Percentiles rank a stretch among this genome's conserved stretches.
phyloP scores from a whole-genome alignment of 2,888 invertebrate species.

The Lepeophtheirus nordmannii region DNA sequence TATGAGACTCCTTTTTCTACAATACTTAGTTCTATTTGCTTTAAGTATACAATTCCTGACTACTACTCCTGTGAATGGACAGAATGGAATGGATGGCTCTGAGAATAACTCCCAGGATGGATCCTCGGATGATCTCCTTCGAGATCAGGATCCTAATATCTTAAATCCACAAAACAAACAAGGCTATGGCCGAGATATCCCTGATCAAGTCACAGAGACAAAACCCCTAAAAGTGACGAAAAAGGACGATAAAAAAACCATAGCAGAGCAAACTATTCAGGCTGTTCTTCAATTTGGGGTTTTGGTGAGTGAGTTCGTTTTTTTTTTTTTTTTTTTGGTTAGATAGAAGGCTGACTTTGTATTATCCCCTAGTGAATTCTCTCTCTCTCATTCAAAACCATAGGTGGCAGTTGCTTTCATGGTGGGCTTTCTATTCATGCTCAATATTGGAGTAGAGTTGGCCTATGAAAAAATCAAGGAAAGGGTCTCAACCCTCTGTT shows the following conservation, averaged over 20 bases:
- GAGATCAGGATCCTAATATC: constrained; percentile 16
- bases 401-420: constrained; percentile 23
- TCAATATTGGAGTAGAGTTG: constrained; percentile 21
- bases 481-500: neutral
- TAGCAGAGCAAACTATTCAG: constrained; percentile 18
- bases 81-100: neutral
- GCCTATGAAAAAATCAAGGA: constrained; percentile 13
- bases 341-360: neutral
- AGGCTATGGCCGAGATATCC: constrained; percentile 22
- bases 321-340: neutral
- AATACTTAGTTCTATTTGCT: too few species aligned
- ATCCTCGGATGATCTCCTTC: neutral
- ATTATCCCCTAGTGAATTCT: neutral
- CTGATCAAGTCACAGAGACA: neutral
- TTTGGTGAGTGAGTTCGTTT: constrained; percentile 13
- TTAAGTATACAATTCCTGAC: too few species aligned
- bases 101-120: constrained; percentile 12
- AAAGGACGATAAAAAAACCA: constrained; percentile 6
- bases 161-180: constrained; percentile 18
- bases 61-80: neutral
- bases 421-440: constrained; percentile 21
- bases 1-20: too few species aligned
- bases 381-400: neutral
- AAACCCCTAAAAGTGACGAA: neutral
- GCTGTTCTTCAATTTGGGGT: constrained; percentile 21